These are phyloP conservation scores for Slavum lentiscoides DNA, from an alignment of 2,888 invertebrate genomes.

Conservation along the genomic window DNA sequence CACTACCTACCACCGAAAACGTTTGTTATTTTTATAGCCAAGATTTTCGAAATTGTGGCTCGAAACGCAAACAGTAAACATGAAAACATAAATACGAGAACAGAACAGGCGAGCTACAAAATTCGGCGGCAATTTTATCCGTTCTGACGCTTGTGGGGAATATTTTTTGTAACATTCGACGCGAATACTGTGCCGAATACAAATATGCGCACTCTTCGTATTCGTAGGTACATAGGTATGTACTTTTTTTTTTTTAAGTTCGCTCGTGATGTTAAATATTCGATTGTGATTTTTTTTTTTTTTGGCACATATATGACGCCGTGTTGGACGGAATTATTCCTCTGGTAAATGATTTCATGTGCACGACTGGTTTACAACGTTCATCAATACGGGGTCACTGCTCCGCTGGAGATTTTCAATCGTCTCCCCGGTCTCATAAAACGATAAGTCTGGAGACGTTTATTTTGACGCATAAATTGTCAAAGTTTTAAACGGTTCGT, in stretches of 20 bases:
- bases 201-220: no score
- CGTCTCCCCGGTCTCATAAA: background rate
- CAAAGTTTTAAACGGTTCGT: slow-evolving; percentile 24
- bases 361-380: background rate
- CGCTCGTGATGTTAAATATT: background rate
- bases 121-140: background rate
- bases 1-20: background rate
- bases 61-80: background rate
- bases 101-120: background rate
- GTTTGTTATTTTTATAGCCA: background rate
- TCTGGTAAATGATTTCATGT: background rate
- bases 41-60: background rate
- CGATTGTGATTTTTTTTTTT: background rate
- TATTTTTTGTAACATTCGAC: no score
- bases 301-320: background rate
- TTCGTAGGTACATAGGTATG: no score
- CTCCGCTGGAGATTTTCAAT: background rate
- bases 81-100: background rate
- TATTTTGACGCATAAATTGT: slow-evolving; percentile 11
- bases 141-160: background rate
- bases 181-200: no score
- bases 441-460: background rate
- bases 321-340: background rate
- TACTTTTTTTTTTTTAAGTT: background rate
- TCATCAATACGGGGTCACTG: slow-evolving; percentile 8